phyloP scores from a whole-genome alignment of 2,888 invertebrate genomes.

The Brachyptera risi region DNA sequence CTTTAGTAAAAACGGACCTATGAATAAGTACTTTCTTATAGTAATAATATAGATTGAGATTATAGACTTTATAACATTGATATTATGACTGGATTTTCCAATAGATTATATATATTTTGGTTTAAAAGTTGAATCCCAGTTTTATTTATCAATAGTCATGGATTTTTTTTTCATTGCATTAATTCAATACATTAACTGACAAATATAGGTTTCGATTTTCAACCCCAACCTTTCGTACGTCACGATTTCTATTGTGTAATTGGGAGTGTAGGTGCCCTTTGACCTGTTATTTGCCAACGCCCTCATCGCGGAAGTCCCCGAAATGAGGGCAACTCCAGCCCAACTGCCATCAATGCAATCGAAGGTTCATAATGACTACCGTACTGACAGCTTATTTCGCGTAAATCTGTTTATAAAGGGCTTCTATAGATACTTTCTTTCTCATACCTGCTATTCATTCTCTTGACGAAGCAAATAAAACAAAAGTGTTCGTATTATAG shows the following conservation, averaged over 20 bases:
- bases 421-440: slow-evolving; percentile 2
- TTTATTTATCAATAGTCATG: too few species aligned
- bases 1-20: too few species aligned
- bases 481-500: background rate
- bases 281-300: slow-evolving; percentile 7
- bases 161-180: too few species aligned
- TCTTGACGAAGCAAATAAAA: background rate
- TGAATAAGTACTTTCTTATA: too few species aligned
- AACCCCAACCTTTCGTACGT: slow-evolving; percentile 3
- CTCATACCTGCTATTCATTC: background rate
- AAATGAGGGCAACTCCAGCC: background rate
- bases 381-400: background rate
- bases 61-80: too few species aligned
- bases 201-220: too few species aligned
- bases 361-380: too few species aligned
- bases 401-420: background rate
- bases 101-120: too few species aligned
- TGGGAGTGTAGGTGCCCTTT: background rate
- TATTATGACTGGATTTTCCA: too few species aligned
- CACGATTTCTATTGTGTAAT: slow-evolving; percentile 6
- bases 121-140: too few species aligned
- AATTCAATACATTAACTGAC: too few species aligned
- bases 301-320: background rate
- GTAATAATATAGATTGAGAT: too few species aligned
- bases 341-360: background rate